These are phyloP conservation scores for Anseranas semipalmata DNA, from an alignment of 2,113 vertebrate species.

Conservation along the genomic window DNA sequence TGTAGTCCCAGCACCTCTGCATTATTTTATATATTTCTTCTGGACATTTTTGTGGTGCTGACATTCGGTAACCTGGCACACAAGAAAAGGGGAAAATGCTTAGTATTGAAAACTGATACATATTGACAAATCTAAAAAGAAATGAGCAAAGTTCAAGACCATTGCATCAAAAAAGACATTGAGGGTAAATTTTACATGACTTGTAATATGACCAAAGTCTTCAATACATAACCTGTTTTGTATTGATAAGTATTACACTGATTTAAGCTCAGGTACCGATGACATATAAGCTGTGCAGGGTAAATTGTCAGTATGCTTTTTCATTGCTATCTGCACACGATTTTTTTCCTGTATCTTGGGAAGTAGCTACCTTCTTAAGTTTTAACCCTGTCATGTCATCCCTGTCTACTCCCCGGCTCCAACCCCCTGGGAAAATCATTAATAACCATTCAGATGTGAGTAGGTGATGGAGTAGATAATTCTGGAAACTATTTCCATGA, in stretches of 20 bases:
- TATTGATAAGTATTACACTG: neutral
- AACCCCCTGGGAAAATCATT: too few relatives aligned
- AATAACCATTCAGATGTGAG: too few relatives aligned
- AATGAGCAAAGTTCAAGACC: neutral
- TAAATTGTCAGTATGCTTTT: neutral
- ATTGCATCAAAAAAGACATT: neutral
- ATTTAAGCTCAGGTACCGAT: neutral
- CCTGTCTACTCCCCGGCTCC: too few relatives aligned
- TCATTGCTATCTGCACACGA: neutral
- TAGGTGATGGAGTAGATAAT: neutral
- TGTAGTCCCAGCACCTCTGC: constrained; percentile 96
- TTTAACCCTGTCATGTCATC: neutral
- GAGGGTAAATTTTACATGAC: neutral
- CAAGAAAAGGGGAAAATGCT: neutral
- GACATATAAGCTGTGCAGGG: neutral
- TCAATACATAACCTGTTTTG: neutral
- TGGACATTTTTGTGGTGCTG: constrained; percentile 92
- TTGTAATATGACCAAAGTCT: neutral
- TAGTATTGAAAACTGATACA: neutral
- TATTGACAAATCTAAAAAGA: neutral
- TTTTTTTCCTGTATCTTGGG: neutral
- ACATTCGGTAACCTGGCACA: constrained; percentile 91
- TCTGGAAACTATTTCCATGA: neutral
- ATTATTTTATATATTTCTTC: constrained; percentile 95
- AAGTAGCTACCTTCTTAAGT: neutral